Conservation (phyloP, 2,113 vertebrate genomes). For the Accipiter cooperii region DNA sequence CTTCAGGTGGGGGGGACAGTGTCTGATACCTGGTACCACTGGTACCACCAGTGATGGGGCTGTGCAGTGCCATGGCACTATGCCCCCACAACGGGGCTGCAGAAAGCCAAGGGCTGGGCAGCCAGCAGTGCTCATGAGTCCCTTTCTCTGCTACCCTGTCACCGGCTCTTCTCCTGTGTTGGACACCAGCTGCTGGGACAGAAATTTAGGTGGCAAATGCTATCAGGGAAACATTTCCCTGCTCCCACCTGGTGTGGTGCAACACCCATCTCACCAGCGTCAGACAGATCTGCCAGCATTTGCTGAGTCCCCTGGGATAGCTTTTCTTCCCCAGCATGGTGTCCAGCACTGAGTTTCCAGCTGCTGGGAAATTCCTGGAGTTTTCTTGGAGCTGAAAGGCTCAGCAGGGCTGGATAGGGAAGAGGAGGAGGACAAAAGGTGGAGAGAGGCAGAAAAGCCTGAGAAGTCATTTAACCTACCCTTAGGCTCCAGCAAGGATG, state of each 20-base stretch:
- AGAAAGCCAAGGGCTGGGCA: neutral
- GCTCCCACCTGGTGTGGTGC: neutral
- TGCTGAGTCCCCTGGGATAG: neutral
- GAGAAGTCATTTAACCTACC: neutral
- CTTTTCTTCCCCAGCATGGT: neutral
- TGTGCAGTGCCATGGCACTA: neutral
- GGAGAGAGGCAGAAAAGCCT: neutral
- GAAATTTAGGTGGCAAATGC: neutral
- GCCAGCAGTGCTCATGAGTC: accelerated
- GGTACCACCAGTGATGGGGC: neutral
- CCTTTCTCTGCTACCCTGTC: neutral
- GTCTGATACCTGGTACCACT: neutral
- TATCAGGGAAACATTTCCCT: neutral
- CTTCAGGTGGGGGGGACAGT: neutral
- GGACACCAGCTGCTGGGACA: neutral
- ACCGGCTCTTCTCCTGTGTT: neutral
- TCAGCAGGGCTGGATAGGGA: accelerated
- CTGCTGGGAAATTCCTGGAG: neutral
- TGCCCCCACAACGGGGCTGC: accelerated
- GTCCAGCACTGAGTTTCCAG: neutral
- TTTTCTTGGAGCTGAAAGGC: neutral
- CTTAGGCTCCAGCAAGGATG: neutral
- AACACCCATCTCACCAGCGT: accelerated
- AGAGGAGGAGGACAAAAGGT: neutral
- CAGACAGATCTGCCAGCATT: accelerated